These are phyloP conservation scores for Hoplostethus mediterraneus DNA, from an alignment of 2,797 vertebrate species.

Conservation along the genomic window DNA sequence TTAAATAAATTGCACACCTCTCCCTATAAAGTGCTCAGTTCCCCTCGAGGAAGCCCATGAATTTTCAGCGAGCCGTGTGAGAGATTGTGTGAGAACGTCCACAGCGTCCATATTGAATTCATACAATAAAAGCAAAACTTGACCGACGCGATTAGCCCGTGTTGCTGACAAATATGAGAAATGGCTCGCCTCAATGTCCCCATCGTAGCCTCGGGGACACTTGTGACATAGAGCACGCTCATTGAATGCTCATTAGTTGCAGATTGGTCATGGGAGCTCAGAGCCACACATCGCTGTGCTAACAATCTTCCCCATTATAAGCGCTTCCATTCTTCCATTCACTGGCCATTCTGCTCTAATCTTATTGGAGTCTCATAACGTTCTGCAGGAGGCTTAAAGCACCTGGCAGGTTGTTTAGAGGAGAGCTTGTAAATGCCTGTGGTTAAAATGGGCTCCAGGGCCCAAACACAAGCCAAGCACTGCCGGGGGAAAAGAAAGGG, in stretches of 20 bases:
- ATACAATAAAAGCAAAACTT: conserved; percentile 43
- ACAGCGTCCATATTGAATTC: conserved; percentile 5
- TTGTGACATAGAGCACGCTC: conserved; percentile 72
- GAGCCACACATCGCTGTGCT: conserved; percentile 74
- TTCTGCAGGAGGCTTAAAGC: conserved; percentile 84
- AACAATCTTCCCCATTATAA: conserved; percentile 79
- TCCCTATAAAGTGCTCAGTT: conserved; percentile 11
- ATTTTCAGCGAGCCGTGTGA: conserved; percentile 40
- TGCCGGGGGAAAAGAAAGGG: conserved; percentile 48
- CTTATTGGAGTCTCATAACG: conserved; percentile 84
- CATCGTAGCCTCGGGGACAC: conserved; percentile 46
- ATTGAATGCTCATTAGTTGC: conserved; percentile 83
- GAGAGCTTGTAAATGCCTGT: conserved; percentile 89
- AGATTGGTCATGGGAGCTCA: conserved; percentile 86
- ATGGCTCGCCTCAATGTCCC: conserved; percentile 55
- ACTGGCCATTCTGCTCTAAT: conserved; percentile 83
- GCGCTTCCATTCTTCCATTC: conserved; percentile 71
- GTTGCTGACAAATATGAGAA: conserved; percentile 75
- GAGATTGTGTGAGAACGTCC: conserved; percentile 35
- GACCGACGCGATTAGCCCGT: conserved; percentile 54
- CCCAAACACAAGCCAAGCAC: conserved; percentile 76
- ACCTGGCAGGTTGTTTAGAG: conserved; percentile 92
- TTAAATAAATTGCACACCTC: conserved; percentile 12
- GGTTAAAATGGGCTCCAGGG: conserved; percentile 82
- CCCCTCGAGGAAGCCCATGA: conserved; percentile 2